A percentile compares a stretch with the other conserved stretches of the same genome.
These are phyloP conservation scores for Leptodirus hochenwartii DNA, from an alignment of 2,888 invertebrate species.

Conservation along the genomic window DNA sequence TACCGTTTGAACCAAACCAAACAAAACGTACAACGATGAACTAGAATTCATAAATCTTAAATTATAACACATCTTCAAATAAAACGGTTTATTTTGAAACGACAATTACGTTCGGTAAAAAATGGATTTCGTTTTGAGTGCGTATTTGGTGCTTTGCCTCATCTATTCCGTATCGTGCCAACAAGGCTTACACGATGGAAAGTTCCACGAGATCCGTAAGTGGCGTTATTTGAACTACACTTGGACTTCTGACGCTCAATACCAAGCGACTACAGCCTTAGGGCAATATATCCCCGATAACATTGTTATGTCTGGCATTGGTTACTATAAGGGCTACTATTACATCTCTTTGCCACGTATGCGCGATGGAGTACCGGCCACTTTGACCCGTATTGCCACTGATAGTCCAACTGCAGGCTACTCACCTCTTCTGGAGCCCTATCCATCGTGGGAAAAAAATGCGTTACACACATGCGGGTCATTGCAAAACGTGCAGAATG, in stretches of 20 bases:
- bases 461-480: slow-evolving; percentile 44
- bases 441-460: slow-evolving; percentile 55
- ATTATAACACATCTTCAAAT: no score
- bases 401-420: slow-evolving; percentile 28
- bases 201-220: slow-evolving; percentile 52
- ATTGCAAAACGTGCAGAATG: slow-evolving; percentile 55
- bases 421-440: slow-evolving; percentile 43
- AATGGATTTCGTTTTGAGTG: no score
- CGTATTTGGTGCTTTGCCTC: no score
- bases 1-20: no score
- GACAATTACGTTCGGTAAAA: no score
- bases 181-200: no score
- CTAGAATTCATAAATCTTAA: no score
- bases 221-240: slow-evolving; percentile 54
- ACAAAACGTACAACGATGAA: no score
- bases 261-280: slow-evolving; percentile 33
- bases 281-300: slow-evolving; percentile 46
- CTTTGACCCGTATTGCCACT: slow-evolving; percentile 39
- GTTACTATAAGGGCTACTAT: slow-evolving; percentile 44
- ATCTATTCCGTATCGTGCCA: no score
- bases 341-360: slow-evolving; percentile 52
- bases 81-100: no score
- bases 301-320: slow-evolving; percentile 48
- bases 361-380: slow-evolving; percentile 51
- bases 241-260: slow-evolving; percentile 40